A percentile compares a stretch with the other conserved stretches of the same genome.
These are phyloP conservation scores for Gnathonemus echidnorhynchus DNA, from an alignment of 2,113 vertebrate species.

Conservation along the genomic window DNA sequence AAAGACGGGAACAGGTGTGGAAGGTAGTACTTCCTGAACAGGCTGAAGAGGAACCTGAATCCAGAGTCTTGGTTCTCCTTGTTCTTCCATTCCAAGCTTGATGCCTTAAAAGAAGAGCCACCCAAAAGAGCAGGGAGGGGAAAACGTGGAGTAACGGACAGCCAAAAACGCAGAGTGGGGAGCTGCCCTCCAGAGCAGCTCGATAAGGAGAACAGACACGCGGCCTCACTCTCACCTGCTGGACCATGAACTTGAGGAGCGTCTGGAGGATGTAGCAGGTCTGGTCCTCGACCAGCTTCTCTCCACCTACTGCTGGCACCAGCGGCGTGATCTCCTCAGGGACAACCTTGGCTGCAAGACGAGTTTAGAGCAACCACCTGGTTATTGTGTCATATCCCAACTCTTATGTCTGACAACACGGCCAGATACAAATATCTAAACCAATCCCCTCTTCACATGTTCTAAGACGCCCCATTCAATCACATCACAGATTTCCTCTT, in stretches of 20 bases:
- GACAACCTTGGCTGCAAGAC: constrained; percentile 75
- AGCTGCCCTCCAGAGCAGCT: not conserved
- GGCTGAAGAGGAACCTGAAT: constrained; percentile 92
- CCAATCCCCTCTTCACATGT: not conserved
- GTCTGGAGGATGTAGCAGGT: constrained; percentile 90
- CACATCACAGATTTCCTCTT: not conserved
- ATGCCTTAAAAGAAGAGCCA: constrained; percentile 64
- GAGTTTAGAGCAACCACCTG: constrained; percentile 3
- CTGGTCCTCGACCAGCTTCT: constrained; percentile 84
- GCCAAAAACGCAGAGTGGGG: not conserved
- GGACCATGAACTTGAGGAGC: constrained; percentile 89
- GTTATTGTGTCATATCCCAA: not conserved
- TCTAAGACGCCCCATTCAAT: not conserved
- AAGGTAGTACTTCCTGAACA: constrained; percentile 97
- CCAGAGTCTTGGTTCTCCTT: constrained; percentile 93
- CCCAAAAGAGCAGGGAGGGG: not conserved
- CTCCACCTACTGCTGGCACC: constrained; percentile 77
- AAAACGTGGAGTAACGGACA: not conserved
- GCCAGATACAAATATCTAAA: not conserved
- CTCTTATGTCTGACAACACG: not conserved
- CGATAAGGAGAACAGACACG: not conserved
- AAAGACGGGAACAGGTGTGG: constrained; percentile 93
- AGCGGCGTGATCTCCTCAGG: constrained; percentile 92
- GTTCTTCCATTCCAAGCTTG: constrained; percentile 92
- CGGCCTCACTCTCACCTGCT: constrained; percentile 68